phyloP scores from a whole-genome alignment of 1,140 invertebrate species.

The Brachionus koreanus region DNA sequence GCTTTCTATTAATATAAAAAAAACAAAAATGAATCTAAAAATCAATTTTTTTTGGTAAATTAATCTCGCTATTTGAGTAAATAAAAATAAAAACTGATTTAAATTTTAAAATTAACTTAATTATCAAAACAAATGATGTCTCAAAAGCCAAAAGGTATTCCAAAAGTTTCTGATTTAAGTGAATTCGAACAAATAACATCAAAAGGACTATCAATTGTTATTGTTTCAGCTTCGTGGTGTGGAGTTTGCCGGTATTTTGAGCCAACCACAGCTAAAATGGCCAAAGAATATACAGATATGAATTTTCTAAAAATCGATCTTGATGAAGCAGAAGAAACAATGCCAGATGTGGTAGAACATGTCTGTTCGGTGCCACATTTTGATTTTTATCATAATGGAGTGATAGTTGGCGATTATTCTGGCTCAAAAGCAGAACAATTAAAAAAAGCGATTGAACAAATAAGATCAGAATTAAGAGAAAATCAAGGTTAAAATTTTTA shows the following conservation, averaged over 20 bases:
- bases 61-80: neutral
- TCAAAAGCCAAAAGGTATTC: neutral
- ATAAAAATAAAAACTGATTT: neutral
- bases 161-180: neutral
- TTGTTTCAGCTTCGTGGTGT: conserved; percentile 14
- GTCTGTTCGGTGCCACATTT: conserved; percentile 2
- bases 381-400: neutral
- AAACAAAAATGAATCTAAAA: neutral
- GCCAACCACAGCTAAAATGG: neutral
- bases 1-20: neutral
- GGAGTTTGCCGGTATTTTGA: neutral
- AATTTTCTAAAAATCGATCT: conserved; percentile 35
- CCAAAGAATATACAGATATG: conserved; percentile 1
- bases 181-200: neutral
- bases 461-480: neutral
- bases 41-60: neutral
- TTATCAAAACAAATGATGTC: neutral
- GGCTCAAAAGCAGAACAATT: neutral
- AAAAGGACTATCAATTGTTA: neutral
- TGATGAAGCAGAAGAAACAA: neutral
- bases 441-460: neutral
- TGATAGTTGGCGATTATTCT: neutral
- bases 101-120: no score
- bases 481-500: neutral
- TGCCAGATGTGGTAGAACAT: neutral